Percentiles rank a stretch among this genome's conserved stretches.
Conservation (phyloP, 2,888 invertebrate species). For the Erpobdella octoculata region DNA sequence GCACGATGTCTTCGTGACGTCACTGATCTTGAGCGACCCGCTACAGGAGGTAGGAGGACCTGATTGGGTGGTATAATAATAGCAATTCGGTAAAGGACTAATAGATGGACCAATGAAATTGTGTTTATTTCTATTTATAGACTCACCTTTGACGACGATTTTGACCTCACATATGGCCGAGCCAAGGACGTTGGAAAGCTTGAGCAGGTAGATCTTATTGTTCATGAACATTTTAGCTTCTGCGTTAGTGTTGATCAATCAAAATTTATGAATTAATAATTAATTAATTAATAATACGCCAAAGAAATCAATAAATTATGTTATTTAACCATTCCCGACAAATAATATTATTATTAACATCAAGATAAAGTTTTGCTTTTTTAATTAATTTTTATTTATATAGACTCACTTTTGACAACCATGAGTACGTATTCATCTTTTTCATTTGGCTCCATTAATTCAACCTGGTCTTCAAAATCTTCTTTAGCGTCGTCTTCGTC, state of each 20-base stretch:
- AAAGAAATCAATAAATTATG: background rate
- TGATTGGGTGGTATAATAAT: background rate
- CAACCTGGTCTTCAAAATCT: background rate
- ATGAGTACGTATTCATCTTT: slow-evolving; percentile 10
- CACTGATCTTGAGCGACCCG: slow-evolving; percentile 8
- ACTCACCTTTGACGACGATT: slow-evolving; percentile 10
- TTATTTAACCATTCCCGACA: background rate
- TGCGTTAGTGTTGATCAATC: background rate
- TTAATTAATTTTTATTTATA: background rate
- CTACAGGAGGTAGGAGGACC: slow-evolving; percentile 10
- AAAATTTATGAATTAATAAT: background rate
- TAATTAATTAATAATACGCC: background rate
- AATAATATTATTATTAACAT: background rate
- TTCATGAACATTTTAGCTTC: slow-evolving; percentile 10
- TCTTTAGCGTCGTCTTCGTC: background rate
- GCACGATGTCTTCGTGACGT: slow-evolving; percentile 9
- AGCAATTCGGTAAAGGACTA: background rate
- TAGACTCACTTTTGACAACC: background rate
- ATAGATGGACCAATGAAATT: background rate
- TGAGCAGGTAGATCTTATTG: background rate
- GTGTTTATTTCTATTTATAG: background rate
- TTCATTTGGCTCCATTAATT: background rate
- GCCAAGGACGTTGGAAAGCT: background rate
- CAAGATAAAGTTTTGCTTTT: background rate
- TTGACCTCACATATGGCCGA: background rate